phyloP scores from a whole-genome alignment of 1,140 invertebrate genomes.

The Heliconius himera region DNA sequence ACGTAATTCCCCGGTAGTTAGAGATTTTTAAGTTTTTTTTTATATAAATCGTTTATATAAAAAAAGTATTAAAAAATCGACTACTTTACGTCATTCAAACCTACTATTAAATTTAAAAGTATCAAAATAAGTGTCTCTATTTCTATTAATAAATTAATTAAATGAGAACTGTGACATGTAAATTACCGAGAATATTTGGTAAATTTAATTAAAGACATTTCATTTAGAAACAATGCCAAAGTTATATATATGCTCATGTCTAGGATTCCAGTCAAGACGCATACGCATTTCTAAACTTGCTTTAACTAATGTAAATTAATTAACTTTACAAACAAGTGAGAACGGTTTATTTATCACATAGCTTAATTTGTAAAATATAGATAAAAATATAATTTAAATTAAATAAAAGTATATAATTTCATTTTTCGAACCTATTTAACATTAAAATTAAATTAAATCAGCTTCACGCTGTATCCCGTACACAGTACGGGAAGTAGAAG shows the following conservation, averaged over 20 bases:
- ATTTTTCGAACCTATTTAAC: too few relatives aligned
- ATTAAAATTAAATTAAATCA: too few relatives aligned
- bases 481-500: too few relatives aligned
- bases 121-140: too few relatives aligned
- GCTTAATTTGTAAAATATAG: not conserved
- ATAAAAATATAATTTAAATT: not conserved
- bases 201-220: not conserved
- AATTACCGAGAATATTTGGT: not conserved
- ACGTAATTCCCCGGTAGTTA: too few relatives aligned
- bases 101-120: too few relatives aligned
- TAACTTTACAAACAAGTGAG: not conserved
- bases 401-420: too few relatives aligned
- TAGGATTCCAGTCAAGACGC: not conserved
- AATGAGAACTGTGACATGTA: not conserved
- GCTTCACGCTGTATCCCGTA: too few relatives aligned
- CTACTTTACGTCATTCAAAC: too few relatives aligned
- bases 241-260: not conserved
- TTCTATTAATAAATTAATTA: not conserved
- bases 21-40: too few relatives aligned
- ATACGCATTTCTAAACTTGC: not conserved
- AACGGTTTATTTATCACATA: not conserved
- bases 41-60: too few relatives aligned
- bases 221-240: slow-evolving; percentile 5
- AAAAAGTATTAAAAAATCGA: too few relatives aligned
- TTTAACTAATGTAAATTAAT: not conserved